A percentile compares a stretch with the other conserved stretches of the same genome.
These are phyloP conservation scores for Acropternis orthonyx DNA, from an alignment of 2,797 vertebrate species.

Conservation along the genomic window DNA sequence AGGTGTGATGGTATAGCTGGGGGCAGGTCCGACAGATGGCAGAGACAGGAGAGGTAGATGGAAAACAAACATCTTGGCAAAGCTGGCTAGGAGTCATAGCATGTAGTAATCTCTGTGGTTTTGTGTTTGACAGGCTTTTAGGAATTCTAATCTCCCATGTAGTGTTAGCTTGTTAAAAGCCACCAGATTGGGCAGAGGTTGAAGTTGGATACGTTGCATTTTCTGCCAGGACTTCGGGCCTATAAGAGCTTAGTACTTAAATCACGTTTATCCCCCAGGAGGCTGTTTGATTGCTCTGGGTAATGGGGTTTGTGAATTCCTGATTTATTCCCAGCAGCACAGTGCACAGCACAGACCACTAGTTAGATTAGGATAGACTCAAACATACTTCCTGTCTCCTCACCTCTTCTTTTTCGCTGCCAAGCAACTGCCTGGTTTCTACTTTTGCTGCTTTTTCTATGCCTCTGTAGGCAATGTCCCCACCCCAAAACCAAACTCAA, in stretches of 20 bases:
- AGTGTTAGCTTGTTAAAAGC: not conserved
- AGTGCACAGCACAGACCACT: not conserved
- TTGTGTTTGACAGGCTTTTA: not conserved
- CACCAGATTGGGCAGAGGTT: not conserved
- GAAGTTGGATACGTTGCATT: not conserved
- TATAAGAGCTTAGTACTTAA: not conserved
- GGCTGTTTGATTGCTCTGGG: not conserved
- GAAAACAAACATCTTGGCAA: not conserved
- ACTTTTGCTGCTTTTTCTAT: not conserved
- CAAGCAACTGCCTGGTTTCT: not conserved
- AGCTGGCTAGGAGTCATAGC: not conserved
- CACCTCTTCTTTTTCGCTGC: not conserved
- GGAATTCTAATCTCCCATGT: not conserved
- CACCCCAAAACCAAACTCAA: not conserved
- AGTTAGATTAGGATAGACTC: not conserved
- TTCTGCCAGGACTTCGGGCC: not conserved
- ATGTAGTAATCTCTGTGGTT: not conserved
- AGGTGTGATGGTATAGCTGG: not conserved
- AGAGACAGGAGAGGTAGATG: not conserved
- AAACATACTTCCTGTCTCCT: not conserved
- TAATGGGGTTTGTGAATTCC: not conserved
- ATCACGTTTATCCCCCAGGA: not conserved
- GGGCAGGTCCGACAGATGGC: not conserved
- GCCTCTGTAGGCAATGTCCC: not conserved
- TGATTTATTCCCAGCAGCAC: not conserved